Base-by-base conservation (phyloP, 1,140 invertebrate genomes). In the Temnothorax longispinosus region DNA sequence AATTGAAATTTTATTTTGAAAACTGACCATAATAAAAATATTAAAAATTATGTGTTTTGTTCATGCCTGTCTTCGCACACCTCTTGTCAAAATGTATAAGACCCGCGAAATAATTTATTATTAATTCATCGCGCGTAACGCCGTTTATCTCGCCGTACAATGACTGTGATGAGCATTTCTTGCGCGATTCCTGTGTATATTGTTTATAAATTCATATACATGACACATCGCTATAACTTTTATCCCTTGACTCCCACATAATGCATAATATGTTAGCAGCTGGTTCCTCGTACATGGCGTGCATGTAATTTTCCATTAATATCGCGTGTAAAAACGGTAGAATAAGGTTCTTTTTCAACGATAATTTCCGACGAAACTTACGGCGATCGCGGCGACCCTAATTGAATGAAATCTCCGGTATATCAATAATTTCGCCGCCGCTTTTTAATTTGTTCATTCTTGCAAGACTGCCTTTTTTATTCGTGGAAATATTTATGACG, bases 241-340 rank as follows among this genome's bases (percentile, higher is more conserved):
- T 38, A 81, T 71, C 60, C 64, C 32, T 52, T 8, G 64, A 54
- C 67, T 80, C n/a, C 13, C 50, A 71, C 35, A 71, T 71, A 71
- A 71, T 71, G 64, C 65, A 56, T 32, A 71, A 81, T 81, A 81
- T 71, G 44, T 56, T 38, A 15, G 35, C 50, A 71, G 8, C 2
- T 7, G 21, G 15, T 71, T 80, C 50, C 41, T 47, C n/a, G 47
- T 62, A 3, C 54, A 32, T 15, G 47, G 18, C 27, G 58, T 18
- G 32, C 35, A 56, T 38, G 27, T 71, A 71, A 81, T 81, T 71
- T 71, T 71, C 10, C 65, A 81, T 81, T 81, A 81, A 56, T 71
- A 67, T 65, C 21, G 15, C 7, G n/a, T 78, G 6, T 15, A 81
- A 69, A 71, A 71, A 41, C n/a, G 1, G 50, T 13, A 15, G 11